These are phyloP conservation scores for Danio tinwini DNA, from an alignment of 2,797 vertebrate genomes.

Conservation along the genomic window DNA sequence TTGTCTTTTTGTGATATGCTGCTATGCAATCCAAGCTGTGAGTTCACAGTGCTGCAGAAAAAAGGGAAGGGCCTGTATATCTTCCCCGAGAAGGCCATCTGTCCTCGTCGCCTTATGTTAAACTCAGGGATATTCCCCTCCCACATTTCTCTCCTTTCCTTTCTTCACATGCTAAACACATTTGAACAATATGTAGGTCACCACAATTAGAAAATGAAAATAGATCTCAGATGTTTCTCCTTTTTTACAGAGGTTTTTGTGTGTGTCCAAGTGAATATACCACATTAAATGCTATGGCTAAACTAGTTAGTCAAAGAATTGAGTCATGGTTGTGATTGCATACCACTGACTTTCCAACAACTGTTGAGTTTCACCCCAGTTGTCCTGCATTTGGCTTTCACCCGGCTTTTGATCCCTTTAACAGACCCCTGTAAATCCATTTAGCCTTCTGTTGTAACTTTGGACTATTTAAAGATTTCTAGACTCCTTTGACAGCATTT, in stretches of 20 bases:
- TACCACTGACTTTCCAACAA: constrained; percentile 21
- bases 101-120: constrained; percentile 16
- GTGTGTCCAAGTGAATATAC: neutral
- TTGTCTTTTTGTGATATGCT: neutral
- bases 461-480: neutral
- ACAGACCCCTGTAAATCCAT: constrained; percentile 16
- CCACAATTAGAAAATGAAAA: constrained; percentile 62
- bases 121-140: constrained; percentile 57
- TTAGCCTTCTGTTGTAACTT: neutral
- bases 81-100: constrained; percentile 41
- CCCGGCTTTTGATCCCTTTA: constrained; percentile 22
- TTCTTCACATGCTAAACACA: constrained; percentile 65
- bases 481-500: neutral
- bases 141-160: constrained; percentile 63
- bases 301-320: neutral
- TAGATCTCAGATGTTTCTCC: constrained; percentile 30
- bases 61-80: constrained; percentile 14
- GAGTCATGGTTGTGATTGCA: neutral
- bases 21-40: neutral
- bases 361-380: constrained; percentile 30
- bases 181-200: constrained; percentile 78
- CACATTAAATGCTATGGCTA: neutral
- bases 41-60: constrained; percentile 7
- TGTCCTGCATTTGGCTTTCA: constrained; percentile 30
- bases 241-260: constrained; percentile 48